A percentile compares a stretch with the other conserved stretches of the same genome.
phyloP scores from a whole-genome alignment of 1,140 invertebrate genomes.

The Colletes latitarsis region DNA sequence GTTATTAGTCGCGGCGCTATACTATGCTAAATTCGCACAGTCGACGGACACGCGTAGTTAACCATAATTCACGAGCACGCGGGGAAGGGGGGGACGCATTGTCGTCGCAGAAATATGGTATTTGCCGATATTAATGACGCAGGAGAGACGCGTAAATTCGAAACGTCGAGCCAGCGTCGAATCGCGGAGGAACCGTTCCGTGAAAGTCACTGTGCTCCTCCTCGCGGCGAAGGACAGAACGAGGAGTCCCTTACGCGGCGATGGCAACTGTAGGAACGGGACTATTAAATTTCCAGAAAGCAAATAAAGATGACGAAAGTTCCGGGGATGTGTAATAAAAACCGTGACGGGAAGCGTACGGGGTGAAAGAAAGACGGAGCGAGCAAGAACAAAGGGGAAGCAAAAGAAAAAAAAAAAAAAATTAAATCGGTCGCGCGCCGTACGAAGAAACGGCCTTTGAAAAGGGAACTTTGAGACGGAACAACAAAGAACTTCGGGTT shows the following conservation, averaged over 20 bases:
- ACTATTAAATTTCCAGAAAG: constrained; percentile 25
- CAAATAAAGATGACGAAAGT: constrained; percentile 18
- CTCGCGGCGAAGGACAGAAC: neutral
- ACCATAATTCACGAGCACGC: constrained; percentile 6
- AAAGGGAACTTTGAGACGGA: constrained; percentile 64
- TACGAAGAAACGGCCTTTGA: constrained; percentile 39
- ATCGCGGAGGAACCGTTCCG: neutral
- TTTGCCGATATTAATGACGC: constrained; percentile 18
- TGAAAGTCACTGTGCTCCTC: neutral
- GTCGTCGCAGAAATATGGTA: constrained; percentile 25
- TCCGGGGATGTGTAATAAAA: neutral
- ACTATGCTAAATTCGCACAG: constrained; percentile 22
- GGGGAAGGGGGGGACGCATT: neutral
- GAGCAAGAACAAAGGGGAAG: neutral
- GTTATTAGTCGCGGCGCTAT: constrained; percentile 23
- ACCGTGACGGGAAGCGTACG: neutral
- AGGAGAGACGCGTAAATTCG: constrained; percentile 19
- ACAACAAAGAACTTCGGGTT: constrained; percentile 61
- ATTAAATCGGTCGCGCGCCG: constrained; percentile 19
- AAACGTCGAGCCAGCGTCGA: neutral
- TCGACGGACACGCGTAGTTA: constrained; percentile 20
- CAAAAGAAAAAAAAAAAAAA: constrained; percentile 13
- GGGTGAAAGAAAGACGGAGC: neutral
- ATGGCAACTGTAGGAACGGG: neutral
- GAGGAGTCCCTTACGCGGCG: neutral